Evolutionary conservation across 2,888 invertebrate genomes (phyloP).

Genomic region (Sinopyrophorus schimmeli): DNA sequence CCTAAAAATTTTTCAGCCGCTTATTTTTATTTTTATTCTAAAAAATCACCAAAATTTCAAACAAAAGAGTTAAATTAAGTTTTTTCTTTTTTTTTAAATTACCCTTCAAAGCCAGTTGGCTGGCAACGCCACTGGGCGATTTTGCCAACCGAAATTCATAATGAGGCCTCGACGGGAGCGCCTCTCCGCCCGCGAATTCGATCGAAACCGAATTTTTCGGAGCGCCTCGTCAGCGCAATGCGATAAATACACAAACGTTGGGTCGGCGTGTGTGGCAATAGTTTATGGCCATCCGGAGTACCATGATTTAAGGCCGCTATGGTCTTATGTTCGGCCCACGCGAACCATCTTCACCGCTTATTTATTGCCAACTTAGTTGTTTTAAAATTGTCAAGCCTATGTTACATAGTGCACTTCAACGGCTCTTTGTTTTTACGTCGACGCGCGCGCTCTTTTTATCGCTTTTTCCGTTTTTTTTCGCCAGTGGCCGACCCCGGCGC

Average conservation of each 20-base stretch:
- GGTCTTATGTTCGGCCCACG: conserved; percentile 55
- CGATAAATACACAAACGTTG: conserved; percentile 25
- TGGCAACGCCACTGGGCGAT: too few species aligned
- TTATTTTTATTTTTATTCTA: too few species aligned
- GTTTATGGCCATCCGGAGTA: conserved; percentile 52
- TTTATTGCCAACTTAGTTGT: conserved; percentile 53
- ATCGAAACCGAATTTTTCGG: too few species aligned
- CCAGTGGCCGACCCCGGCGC: conserved; percentile 10
- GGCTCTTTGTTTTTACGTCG: conserved; percentile 24
- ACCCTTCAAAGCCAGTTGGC: background rate
- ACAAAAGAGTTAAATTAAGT: too few species aligned
- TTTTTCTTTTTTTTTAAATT: conserved; percentile 5
- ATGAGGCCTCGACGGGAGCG: too few species aligned
- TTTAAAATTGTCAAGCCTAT: conserved; percentile 51
- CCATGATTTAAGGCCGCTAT: conserved; percentile 55
- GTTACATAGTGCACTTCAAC: conserved; percentile 30
- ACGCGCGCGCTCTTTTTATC: too few species aligned
- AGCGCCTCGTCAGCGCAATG: conserved; percentile 14
- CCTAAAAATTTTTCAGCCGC: too few species aligned
- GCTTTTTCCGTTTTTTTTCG: conserved; percentile 15
- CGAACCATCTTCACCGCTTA: conserved; percentile 54
- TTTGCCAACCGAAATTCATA: too few species aligned
- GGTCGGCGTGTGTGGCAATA: conserved; percentile 51
- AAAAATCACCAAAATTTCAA: too few species aligned
- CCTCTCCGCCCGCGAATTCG: too few species aligned